These are phyloP conservation scores for Drosophila nr. fundita DNA, from an alignment of 2,888 invertebrate species.

Conservation along the genomic window DNA sequence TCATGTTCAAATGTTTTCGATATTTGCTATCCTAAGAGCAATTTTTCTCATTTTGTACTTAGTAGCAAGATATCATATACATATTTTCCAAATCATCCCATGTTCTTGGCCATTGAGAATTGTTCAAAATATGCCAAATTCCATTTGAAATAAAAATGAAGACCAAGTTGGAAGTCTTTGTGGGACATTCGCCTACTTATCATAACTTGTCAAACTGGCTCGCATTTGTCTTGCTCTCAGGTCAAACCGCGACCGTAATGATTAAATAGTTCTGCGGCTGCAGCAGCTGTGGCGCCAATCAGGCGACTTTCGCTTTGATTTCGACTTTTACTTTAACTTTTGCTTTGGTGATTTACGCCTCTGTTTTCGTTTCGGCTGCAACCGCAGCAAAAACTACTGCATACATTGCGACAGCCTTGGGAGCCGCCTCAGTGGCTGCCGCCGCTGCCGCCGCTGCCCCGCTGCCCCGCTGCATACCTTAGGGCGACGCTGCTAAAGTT, in stretches of 20 bases:
- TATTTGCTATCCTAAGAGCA: neutral
- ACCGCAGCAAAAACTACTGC: slow-evolving; percentile 14
- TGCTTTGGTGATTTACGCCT: slow-evolving; percentile 48
- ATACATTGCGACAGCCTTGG: slow-evolving; percentile 13
- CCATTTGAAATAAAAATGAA: neutral
- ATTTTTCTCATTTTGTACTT: neutral
- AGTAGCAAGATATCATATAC: neutral
- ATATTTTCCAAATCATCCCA: neutral
- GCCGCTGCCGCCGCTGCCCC: slow-evolving; percentile 20
- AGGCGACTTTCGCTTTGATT: slow-evolving; percentile 33
- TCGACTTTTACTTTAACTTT: slow-evolving; percentile 28
- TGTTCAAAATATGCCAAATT: neutral
- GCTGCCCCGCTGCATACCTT: slow-evolving; percentile 47
- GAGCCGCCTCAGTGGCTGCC: slow-evolving; percentile 23
- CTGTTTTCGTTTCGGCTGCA: slow-evolving; percentile 44
- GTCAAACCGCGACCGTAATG: neutral
- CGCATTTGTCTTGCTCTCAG: neutral
- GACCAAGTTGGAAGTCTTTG: neutral
- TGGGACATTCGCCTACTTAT: neutral
- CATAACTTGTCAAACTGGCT: neutral
- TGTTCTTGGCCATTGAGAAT: neutral
- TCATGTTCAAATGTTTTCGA: neutral
- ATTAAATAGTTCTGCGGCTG: slow-evolving; percentile 3
- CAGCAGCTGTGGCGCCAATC: slow-evolving; percentile 17
- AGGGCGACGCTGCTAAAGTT: slow-evolving; percentile 41